These are phyloP conservation scores for Leistus spinibarbis DNA, from an alignment of 2,888 invertebrate genomes.

Conservation along the genomic window DNA sequence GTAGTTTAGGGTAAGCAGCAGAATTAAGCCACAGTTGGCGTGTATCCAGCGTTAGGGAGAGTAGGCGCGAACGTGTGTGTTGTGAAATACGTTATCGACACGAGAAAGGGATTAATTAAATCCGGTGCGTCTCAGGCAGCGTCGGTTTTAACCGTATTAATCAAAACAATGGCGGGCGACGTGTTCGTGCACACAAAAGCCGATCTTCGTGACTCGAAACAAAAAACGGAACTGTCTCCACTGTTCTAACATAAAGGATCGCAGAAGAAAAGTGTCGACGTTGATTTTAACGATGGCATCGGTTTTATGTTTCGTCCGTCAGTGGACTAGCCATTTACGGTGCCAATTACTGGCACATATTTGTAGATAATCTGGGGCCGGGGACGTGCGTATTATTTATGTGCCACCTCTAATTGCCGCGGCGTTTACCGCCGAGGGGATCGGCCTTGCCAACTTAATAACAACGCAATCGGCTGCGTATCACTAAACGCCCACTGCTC, in stretches of 20 bases:
- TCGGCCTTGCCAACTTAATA: conserved; percentile 23
- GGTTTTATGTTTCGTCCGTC: background rate
- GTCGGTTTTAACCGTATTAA: conserved; percentile 32
- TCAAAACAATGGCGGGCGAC: conserved; percentile 36
- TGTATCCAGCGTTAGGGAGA: background rate
- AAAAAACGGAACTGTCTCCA: conserved; percentile 13
- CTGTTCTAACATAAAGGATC: background rate
- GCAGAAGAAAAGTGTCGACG: background rate
- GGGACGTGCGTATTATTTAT: conserved; percentile 38
- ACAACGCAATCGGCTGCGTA: conserved; percentile 21
- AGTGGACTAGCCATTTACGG: conserved; percentile 26
- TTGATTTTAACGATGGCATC: background rate
- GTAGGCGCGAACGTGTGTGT: conserved; percentile 9
- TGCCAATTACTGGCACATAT: conserved; percentile 32
- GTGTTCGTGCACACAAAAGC: conserved; percentile 29
- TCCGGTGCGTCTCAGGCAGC: conserved; percentile 25
- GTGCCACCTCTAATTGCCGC: conserved; percentile 35
- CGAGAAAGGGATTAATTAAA: conserved; percentile 39
- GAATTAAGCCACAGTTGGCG: background rate
- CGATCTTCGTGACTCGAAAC: conserved; percentile 31
- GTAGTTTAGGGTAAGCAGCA: background rate
- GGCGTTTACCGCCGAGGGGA: conserved; percentile 23
- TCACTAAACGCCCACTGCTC: conserved; percentile 1
- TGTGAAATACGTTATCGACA: conserved; percentile 36
- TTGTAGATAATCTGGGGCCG: conserved; percentile 33